phyloP scores from a whole-genome alignment of 2,888 invertebrate species.

The Rugalucina vietnamica region DNA sequence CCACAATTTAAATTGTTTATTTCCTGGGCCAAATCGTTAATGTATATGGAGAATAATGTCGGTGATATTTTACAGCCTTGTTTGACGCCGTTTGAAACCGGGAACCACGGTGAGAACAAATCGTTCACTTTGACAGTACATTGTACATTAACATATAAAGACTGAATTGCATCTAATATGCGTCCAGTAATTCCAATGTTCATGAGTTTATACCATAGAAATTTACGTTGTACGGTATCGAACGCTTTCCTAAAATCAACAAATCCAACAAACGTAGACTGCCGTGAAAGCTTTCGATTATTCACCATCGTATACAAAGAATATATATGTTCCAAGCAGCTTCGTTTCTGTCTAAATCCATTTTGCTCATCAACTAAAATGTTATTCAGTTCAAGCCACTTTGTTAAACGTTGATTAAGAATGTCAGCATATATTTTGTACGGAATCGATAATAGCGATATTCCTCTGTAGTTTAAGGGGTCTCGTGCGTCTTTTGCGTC shows the following conservation, averaged over 20 bases:
- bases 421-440: constrained; percentile 4
- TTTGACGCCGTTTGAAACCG: neutral
- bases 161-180: constrained; percentile 8
- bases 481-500: neutral
- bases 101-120: constrained; percentile 3
- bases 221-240: constrained; percentile 2
- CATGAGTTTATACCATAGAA: constrained; percentile 5
- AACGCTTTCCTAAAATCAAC: constrained; percentile 4
- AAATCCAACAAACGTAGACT: constrained; percentile 6
- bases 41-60: neutral
- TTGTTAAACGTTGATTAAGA: neutral
- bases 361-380: constrained; percentile 8
- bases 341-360: constrained; percentile 1
- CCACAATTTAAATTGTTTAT: neutral
- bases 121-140: neutral
- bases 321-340: constrained; percentile 17
- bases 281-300: neutral
- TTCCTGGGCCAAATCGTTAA: neutral
- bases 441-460: neutral
- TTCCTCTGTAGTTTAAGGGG: neutral
- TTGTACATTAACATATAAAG: neutral
- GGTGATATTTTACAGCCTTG: neutral
- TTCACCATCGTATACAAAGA: constrained; percentile 4
- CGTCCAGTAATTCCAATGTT: constrained; percentile 1
- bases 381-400: constrained; percentile 1